phyloP scores from a whole-genome alignment of 2,113 vertebrate species.

The Siniperca chuatsi region DNA sequence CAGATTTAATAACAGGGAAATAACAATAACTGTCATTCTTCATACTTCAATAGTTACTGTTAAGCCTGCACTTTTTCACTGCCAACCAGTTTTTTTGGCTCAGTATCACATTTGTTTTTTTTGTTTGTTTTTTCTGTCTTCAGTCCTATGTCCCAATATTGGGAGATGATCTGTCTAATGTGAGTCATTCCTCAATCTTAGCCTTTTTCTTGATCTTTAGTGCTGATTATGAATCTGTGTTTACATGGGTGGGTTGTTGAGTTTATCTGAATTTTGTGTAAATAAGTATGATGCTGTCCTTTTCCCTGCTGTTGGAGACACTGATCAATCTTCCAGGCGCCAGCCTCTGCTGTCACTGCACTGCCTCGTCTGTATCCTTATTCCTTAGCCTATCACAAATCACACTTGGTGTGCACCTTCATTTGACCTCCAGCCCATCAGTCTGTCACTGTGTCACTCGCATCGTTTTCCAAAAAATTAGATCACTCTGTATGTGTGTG shows the following conservation, averaged over 20 bases:
- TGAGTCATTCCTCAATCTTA: neutral
- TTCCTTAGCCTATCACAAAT: conserved; percentile 50
- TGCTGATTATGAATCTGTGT: neutral
- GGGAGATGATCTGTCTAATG: neutral
- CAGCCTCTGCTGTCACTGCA: conserved; percentile 46
- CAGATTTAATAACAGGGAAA: neutral
- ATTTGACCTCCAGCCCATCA: conserved; percentile 61
- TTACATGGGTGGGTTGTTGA: neutral
- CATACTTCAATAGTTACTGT: neutral
- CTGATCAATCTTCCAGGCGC: conserved; percentile 75
- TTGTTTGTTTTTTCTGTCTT: neutral
- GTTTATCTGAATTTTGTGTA: conserved; percentile 7
- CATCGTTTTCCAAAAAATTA: conserved; percentile 53
- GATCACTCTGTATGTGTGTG: conserved; percentile 35
- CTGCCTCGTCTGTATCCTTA: conserved; percentile 46
- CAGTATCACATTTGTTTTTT: neutral
- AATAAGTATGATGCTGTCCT: conserved; percentile 40
- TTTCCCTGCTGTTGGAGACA: conserved; percentile 56
- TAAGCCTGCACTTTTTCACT: neutral
- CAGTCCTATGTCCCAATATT: neutral
- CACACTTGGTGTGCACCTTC: conserved; percentile 56
- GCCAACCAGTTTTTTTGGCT: neutral
- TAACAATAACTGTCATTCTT: neutral
- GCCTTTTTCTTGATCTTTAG: neutral
- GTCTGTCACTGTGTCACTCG: conserved; percentile 39